phyloP scores from a whole-genome alignment of 1,140 invertebrate genomes.

The Grapholita molesta region DNA sequence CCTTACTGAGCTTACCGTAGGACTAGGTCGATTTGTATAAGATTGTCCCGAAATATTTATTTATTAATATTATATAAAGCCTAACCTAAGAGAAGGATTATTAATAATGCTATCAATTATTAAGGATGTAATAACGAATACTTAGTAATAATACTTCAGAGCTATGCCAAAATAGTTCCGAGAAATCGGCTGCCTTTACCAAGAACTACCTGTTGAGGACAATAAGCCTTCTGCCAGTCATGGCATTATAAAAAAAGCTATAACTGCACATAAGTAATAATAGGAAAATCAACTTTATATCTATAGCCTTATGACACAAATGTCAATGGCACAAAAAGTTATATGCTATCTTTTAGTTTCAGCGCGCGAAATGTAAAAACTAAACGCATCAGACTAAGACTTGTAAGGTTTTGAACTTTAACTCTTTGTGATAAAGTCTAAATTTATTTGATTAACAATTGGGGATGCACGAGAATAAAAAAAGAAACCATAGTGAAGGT shows the following conservation, averaged over 20 bases:
- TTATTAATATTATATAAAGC: no score
- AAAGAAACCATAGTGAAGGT: background rate
- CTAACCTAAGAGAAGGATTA: no score
- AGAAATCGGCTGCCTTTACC: background rate
- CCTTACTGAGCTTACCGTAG: no score
- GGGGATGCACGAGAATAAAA: slow-evolving; percentile 1
- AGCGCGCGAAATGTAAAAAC: background rate
- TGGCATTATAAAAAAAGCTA: background rate
- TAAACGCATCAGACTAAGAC: background rate
- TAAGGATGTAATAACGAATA: no score
- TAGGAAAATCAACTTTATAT: background rate
- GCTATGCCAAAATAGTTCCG: background rate
- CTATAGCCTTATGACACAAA: background rate
- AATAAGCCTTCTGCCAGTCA: background rate
- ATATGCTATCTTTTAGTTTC: background rate
- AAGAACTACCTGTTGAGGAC: slow-evolving; percentile 11
- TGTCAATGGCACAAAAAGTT: background rate
- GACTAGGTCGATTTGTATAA: no score
- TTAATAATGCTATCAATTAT: no score
- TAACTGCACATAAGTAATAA: background rate
- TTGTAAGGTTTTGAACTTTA: background rate
- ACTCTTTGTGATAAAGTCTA: background rate
- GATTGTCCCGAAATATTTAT: no score
- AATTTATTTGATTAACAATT: background rate
- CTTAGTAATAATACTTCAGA: background rate